These are phyloP conservation scores for Neuroscelio doddi DNA, from an alignment of 2,888 invertebrate species.

Conservation along the genomic window DNA sequence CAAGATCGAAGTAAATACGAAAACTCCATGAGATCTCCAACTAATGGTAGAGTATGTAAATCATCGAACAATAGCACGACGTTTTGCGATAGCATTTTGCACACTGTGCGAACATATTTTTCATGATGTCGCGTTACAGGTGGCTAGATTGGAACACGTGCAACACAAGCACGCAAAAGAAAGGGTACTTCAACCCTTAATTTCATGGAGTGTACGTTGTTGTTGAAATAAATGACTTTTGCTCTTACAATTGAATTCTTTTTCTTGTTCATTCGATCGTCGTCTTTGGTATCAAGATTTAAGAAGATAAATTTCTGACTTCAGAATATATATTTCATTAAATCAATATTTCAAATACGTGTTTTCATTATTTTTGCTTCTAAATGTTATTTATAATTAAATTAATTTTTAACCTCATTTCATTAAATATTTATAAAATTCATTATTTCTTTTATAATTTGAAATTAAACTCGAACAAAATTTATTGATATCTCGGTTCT, in stretches of 20 bases:
- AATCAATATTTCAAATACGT: too few relatives aligned
- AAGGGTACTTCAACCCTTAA: conserved; percentile 34
- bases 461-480: too few relatives aligned
- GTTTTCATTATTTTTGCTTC: too few relatives aligned
- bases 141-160: conserved; percentile 28
- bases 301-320: conserved; percentile 13
- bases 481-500: too few relatives aligned
- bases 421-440: too few relatives aligned
- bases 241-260: conserved; percentile 4
- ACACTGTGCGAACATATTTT: conserved; percentile 35
- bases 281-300: conserved; percentile 23
- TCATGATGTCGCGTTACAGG: conserved; percentile 41
- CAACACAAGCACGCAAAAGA: conserved; percentile 35
- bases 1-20: conserved; percentile 51
- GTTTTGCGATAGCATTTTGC: conserved; percentile 33
- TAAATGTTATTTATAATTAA: too few relatives aligned
- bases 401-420: too few relatives aligned
- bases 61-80: conserved; percentile 52
- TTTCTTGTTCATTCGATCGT: conserved; percentile 9
- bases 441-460: too few relatives aligned
- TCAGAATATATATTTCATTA: not conserved
- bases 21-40: conserved; percentile 36
- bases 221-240: conserved; percentile 35
- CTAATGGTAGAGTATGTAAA: conserved; percentile 53
- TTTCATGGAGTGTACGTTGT: conserved; percentile 23